Evolutionary conservation across 2,113 vertebrate genomes (phyloP).

Genomic region (Buteo buteo): DNA sequence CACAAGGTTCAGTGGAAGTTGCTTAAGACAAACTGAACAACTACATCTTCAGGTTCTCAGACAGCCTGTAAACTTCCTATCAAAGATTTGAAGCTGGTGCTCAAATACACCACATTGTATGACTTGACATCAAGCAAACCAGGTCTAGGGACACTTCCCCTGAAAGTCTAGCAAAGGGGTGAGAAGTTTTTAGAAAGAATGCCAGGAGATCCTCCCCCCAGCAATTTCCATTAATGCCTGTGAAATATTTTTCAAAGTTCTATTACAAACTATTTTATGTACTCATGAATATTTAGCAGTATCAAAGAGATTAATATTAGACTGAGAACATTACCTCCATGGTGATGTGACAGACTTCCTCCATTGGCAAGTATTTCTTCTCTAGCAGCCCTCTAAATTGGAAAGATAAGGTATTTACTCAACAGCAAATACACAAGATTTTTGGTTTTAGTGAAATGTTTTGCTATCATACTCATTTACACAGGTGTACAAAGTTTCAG

Average conservation of each 20-base stretch:
- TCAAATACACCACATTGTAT: background rate
- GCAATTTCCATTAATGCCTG: background rate
- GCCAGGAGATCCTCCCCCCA: background rate
- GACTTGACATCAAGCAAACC: background rate
- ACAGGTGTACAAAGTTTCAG: background rate
- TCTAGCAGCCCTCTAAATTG: slow-evolving; percentile 88
- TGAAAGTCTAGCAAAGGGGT: background rate
- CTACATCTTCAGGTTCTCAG: background rate
- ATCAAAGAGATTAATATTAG: background rate
- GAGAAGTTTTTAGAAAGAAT: background rate
- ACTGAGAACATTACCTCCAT: slow-evolving; percentile 86
- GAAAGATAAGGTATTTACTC: slow-evolving; percentile 9
- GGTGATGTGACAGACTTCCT: slow-evolving; percentile 97
- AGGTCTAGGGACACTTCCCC: background rate
- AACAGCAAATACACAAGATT: background rate
- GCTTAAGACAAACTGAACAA: background rate
- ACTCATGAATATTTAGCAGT: background rate
- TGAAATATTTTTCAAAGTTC: background rate
- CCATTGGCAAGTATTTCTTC: slow-evolving; percentile 98
- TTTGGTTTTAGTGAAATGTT: background rate
- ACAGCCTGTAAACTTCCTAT: background rate
- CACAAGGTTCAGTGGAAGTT: background rate
- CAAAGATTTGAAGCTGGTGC: background rate
- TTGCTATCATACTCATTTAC: background rate
- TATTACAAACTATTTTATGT: background rate